Evolutionary conservation across 2,888 invertebrate genomes (phyloP), one percentile per base, ranked within the genome.

Genomic region (Leucozona laternaria): DNA sequence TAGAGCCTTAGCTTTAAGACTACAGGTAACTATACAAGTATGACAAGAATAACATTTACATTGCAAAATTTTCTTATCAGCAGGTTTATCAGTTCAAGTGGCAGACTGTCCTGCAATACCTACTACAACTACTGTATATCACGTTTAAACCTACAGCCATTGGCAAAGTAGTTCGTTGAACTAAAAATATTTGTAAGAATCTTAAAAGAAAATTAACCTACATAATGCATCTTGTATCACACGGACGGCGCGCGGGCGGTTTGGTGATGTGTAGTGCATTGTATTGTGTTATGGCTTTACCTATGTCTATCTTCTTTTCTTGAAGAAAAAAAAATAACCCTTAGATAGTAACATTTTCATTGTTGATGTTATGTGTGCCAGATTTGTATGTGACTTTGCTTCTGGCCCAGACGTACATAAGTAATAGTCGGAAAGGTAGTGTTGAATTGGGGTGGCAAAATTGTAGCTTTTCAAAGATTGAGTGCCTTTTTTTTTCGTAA

Each of bases 91-190:
- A 40, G 22, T 31, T 40, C 10, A 62, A 40, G 22, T 62, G 8
- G 4, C 25, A 43, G 43, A 28, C 25, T 40, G 25, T 43, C 2
- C 48, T 48, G 17, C n/a, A n/a, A n/a, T n/a, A n/a, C n/a, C 4
- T 43, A 15, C 31, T 31, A 2, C 25, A 7, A 13, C 20, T 15
- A 58, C 22, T 37, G 37, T 31, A 15, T 37, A 15, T 13, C 37
- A 37, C 13, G 22, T 22, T 40, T 34, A 17, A 31, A 34, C 22
- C n/a, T 40, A 4, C 13, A 64, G 17, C 28, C 43, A 40, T 43
- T 45, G 17, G 8, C n/a, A 43, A 62, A 45, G 28, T 64, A 31
- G 64, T 64, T 64, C 64, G 28, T 64, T 64, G 64, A 64, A 64
- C 64, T 45, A 64, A 45, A 45, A 25, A 37, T 15, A 53, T 25